A percentile compares a stretch with the other conserved stretches of the same genome.
phyloP scores from a whole-genome alignment of 2,113 vertebrate genomes.

The Trogon surrucura region DNA sequence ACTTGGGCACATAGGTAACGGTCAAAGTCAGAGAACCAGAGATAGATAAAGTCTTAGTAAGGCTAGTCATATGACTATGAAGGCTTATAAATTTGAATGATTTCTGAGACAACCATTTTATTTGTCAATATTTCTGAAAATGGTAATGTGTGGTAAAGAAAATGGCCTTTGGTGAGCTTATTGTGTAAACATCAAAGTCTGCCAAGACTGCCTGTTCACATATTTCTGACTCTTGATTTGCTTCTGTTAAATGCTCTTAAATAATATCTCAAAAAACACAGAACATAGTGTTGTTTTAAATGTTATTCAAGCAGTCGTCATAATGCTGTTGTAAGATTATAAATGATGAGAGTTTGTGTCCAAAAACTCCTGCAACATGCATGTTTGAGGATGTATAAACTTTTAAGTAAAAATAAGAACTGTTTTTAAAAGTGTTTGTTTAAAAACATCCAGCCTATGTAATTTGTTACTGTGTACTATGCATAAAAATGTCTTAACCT shows the following conservation, averaged over 20 bases:
- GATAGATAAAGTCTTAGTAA: neutral
- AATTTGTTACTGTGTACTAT: neutral
- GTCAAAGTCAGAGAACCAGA: neutral
- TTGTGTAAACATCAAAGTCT: neutral
- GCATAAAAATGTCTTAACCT: neutral
- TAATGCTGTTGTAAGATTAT: neutral
- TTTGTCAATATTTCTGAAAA: neutral
- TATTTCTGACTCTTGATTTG: neutral
- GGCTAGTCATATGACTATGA: neutral
- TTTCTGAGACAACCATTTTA: neutral
- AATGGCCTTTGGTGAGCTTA: neutral
- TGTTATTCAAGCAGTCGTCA: neutral
- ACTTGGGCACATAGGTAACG: neutral
- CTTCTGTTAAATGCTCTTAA: neutral
- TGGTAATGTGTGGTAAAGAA: neutral
- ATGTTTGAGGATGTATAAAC: conserved; percentile 18
- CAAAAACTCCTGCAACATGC: conserved; percentile 3
- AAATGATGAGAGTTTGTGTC: neutral
- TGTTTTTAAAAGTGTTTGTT: neutral
- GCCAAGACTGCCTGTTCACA: neutral
- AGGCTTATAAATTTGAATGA: neutral
- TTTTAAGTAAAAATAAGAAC: conserved; percentile 5
- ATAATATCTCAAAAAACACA: neutral
- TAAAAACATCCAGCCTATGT: neutral
- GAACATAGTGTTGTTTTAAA: neutral